Base-by-base conservation (phyloP, 2,113 vertebrate species). In the Nothocercus julius region DNA sequence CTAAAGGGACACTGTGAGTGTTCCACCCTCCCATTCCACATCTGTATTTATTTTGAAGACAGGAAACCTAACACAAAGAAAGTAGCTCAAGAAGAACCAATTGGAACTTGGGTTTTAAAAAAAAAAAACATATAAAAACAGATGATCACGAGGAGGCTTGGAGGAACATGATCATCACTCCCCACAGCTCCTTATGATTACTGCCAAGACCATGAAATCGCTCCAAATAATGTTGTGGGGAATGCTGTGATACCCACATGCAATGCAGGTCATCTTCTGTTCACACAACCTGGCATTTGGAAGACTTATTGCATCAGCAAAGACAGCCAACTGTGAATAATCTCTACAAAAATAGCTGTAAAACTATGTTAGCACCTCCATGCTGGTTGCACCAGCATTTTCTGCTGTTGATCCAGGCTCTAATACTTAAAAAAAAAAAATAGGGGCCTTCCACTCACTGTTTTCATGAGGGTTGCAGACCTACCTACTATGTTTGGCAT, bases 181-280 rank as follows among this genome's bases (percentile, higher is more conserved):
- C 67, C 81, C 75, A 68, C 80, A 80, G 86, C 86, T 97, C 77
- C 83, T 89, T 73, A 62, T 91, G 91, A 94, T 96, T 85, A 84
- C 86, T 94, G 91, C 94, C 91, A 95, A 95, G 92, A 89, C 84
- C 77, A 89, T 94, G 95, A 97, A 93, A 96, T 70, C 27, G 1
- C 92, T 95, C 96, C 96, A 94, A 94, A 87, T 92, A 96, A 92
- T 89, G 92, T 83, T 81, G 92, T 92, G 90, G 87, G 81, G 91
- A 94, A 91, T 81, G 87, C 96, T 91, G 95, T 83, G 95, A 97
- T 96, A 90, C 73, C 94, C 95, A 97, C 95, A 83, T 81, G 93
- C 90, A 96, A 93, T 86, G 80, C 95, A 92, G 94, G 91, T 95
- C 95, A 96, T 96, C 87, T 96, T 93, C 93, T 96, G 87, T 81